Conservation (phyloP, 2,888 invertebrate genomes). For the Ypsolopha sequella region DNA sequence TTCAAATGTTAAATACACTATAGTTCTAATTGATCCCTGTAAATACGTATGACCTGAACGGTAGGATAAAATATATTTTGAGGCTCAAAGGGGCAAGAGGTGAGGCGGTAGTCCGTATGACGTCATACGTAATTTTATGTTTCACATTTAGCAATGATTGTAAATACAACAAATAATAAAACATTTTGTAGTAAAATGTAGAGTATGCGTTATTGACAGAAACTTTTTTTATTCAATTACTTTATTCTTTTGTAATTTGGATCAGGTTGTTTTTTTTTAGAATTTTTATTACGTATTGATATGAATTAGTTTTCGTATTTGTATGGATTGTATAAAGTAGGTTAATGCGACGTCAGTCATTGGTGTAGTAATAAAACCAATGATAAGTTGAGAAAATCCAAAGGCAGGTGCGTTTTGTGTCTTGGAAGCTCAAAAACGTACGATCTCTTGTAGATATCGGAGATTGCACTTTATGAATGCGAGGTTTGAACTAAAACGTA, state of each 20-base stretch:
- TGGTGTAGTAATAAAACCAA: too few species aligned
- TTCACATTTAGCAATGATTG: constrained; percentile 53
- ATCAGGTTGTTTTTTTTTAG: constrained; percentile 17
- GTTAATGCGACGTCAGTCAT: constrained; percentile 31
- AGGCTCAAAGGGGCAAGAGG: constrained; percentile 37
- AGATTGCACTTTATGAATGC: neutral
- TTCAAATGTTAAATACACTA: constrained; percentile 51
- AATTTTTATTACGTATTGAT: constrained; percentile 14
- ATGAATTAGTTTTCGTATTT: constrained; percentile 17
- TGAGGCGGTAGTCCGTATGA: constrained; percentile 37
- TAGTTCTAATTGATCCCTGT: constrained; percentile 59
- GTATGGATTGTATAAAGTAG: constrained; percentile 65
- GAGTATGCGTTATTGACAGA: constrained; percentile 33
- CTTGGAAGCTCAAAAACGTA: neutral
- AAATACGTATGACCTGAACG: constrained; percentile 63
- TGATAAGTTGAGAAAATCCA: too few species aligned
- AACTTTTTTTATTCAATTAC: constrained; percentile 20
- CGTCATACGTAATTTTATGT: constrained; percentile 51
- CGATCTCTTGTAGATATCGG: neutral
- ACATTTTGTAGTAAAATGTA: constrained; percentile 38
- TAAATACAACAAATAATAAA: constrained; percentile 46
- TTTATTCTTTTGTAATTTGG: constrained; percentile 11
- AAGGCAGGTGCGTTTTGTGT: neutral
- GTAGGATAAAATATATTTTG: constrained; percentile 49
- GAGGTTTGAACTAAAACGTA: neutral